A percentile compares a stretch with the other conserved stretches of the same genome.
Evolutionary conservation across 2,797 vertebrate species (phyloP).

Genomic region (Fratercula arctica): DNA sequence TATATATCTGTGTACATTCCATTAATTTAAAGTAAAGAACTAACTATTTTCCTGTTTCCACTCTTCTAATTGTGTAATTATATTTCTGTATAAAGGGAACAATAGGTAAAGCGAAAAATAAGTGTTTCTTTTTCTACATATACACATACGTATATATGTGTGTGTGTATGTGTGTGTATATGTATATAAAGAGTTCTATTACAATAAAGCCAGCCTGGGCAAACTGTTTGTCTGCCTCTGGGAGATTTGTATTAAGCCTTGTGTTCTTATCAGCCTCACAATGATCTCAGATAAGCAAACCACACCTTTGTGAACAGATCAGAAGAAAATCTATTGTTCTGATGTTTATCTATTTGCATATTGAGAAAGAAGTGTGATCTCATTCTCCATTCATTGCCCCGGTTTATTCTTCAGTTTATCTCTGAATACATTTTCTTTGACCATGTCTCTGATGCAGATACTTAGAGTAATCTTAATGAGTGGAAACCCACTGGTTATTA

Average conservation of each 20-base stretch:
- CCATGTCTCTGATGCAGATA: constrained; percentile 16
- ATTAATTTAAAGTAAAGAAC: neutral
- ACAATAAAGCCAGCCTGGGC: neutral
- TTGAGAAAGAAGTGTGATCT: constrained; percentile 34
- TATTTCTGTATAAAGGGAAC: neutral
- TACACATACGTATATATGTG: neutral
- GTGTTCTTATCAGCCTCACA: neutral
- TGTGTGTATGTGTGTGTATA: neutral
- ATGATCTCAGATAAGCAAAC: constrained; percentile 52
- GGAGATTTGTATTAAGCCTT: constrained; percentile 3
- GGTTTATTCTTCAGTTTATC: constrained; percentile 38
- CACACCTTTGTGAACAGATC: constrained; percentile 22
- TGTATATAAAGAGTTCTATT: neutral
- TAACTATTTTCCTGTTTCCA: neutral
- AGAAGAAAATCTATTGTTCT: constrained; percentile 47
- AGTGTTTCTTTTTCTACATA: neutral
- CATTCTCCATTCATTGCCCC: constrained; percentile 12
- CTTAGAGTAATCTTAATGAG: constrained; percentile 46
- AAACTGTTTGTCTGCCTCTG: neutral
- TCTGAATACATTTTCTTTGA: constrained; percentile 13
- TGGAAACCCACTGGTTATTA: constrained; percentile 39
- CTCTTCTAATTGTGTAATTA: neutral
- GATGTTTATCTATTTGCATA: constrained; percentile 53
- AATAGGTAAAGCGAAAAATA: neutral
- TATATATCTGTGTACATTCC: neutral